These are phyloP conservation scores for Pseudorasbora parva DNA, from an alignment of 2,113 vertebrate species.

Conservation along the genomic window DNA sequence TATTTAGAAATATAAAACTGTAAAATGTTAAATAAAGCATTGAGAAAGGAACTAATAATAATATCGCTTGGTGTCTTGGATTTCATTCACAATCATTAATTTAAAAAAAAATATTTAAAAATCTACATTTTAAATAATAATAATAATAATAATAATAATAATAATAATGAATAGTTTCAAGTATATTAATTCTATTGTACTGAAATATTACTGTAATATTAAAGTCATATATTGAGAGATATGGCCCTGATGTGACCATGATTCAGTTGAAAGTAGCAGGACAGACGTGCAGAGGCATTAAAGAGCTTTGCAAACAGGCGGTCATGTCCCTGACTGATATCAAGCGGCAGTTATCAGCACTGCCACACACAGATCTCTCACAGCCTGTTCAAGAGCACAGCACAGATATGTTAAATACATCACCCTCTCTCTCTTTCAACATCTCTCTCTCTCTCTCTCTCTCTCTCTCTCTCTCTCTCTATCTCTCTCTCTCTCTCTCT, in stretches of 20 bases:
- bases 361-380: constrained; percentile 70
- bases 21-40: constrained; percentile 59
- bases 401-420: constrained; percentile 79
- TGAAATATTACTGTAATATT: not conserved
- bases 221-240: constrained; percentile 40
- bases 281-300: constrained; percentile 72
- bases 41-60: constrained; percentile 63
- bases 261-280: constrained; percentile 73
- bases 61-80: constrained; percentile 38
- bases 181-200: not conserved
- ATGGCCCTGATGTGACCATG: constrained; percentile 73
- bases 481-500: too few species aligned
- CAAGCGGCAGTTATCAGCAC: constrained; percentile 75
- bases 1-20: constrained; percentile 11
- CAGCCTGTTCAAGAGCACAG: constrained; percentile 76
- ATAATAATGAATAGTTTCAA: not conserved
- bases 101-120: not conserved
- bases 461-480: constrained; percentile 58
- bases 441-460: constrained; percentile 56
- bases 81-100: constrained; percentile 50
- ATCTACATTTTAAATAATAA: not conserved
- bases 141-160: not conserved
- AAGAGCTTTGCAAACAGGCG: constrained; percentile 78
- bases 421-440: constrained; percentile 65
- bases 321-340: constrained; percentile 78